Conservation (phyloP, 2,888 invertebrate genomes). For the Ectropis crepuscularia region DNA sequence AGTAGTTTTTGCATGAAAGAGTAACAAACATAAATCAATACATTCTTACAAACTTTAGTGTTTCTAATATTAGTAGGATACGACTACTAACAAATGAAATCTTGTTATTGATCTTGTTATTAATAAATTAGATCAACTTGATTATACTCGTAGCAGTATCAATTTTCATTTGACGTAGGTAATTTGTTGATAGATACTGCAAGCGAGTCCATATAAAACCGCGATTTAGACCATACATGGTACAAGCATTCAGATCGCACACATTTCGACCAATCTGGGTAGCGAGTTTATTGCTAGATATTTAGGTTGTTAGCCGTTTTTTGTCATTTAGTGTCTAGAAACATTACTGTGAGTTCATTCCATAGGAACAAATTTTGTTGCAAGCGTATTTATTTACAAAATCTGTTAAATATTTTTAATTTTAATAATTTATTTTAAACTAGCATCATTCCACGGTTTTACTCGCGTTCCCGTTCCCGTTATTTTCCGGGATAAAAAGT, state of each 20-base stretch:
- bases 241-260: conserved; percentile 56
- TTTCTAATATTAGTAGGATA: too few relatives aligned
- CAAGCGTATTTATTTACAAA: too few relatives aligned
- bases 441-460: too few relatives aligned
- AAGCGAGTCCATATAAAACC: conserved; percentile 27
- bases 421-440: too few relatives aligned
- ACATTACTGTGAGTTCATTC: conserved; percentile 31
- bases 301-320: conserved; percentile 43
- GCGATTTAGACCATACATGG: conserved; percentile 49
- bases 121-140: conserved; percentile 5
- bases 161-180: conserved; percentile 31
- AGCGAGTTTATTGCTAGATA: conserved; percentile 39
- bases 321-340: conserved; percentile 29
- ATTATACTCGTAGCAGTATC: conserved; percentile 28
- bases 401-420: too few relatives aligned
- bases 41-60: too few relatives aligned
- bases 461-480: too few relatives aligned
- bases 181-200: conserved; percentile 24
- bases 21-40: too few relatives aligned
- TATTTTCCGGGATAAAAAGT: too few relatives aligned
- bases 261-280: conserved; percentile 37
- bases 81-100: too few relatives aligned
- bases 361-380: conserved; percentile 18
- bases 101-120: too few relatives aligned
- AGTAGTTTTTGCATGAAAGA: too few relatives aligned